Evolutionary conservation across 2,113 vertebrate genomes (phyloP), one percentile per base, ranked within the genome.

Genomic region (Gulo gulo): DNA sequence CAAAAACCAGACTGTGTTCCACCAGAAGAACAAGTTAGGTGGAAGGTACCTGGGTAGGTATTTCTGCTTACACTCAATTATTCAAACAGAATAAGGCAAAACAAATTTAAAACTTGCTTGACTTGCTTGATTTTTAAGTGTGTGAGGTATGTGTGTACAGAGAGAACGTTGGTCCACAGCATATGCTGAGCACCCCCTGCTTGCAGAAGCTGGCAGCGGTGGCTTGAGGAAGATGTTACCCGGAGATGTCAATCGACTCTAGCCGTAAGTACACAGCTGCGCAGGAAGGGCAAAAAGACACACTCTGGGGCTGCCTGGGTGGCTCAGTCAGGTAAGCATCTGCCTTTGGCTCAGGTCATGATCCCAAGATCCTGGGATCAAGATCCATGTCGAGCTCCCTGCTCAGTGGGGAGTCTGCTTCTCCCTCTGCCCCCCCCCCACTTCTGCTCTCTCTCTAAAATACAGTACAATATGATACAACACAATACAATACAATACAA

Each of bases 31-130:
- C 5, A 31, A 91, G 11, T 74, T 42, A 61, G 0, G 0, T 21
- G 2, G 59, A 76, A 86, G 76, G n/a, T 1, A 47, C 23, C 21
- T 39, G 69, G 39, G 14, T n/a, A n/a, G 79, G 50, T 69, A 91
- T 10, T 13, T 79, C 45, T 23, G 4, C 14, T 57, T 88, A 61
- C 67, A 21, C 34, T 87, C 50, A 57, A 57, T 59, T 45, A 61
- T 59, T 92, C 36, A 89, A 87, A 79, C 34, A 92, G 91, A 94
- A 83, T 9, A 71, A 67, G 45, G 31, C 34, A 94, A 90, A 84
- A 45, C 6, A 55, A 86, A 90, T 83, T 34, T 7, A 45, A 39
- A 82, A 59, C 26, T 80, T 36, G 20, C 12, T 52, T 50, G n/a
- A 26, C 15, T 57, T 57, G 9, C 36, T 63, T 29, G 74, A 85